A percentile compares a stretch with the other conserved stretches of the same genome.
These are phyloP conservation scores for Platycheirus rosarum DNA, from an alignment of 2,888 invertebrate genomes.

Conservation along the genomic window DNA sequence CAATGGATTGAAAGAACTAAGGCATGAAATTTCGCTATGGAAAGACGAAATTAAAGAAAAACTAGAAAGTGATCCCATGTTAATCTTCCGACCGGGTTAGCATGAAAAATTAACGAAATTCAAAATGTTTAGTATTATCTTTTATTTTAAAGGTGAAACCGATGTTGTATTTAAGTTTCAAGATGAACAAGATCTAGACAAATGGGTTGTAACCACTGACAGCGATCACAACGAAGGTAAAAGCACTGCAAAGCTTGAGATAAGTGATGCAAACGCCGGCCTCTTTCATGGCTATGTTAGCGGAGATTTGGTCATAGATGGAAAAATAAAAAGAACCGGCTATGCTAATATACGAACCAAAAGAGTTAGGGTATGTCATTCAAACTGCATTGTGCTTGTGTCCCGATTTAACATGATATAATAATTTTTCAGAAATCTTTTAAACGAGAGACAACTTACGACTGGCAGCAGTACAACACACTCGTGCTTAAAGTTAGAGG, in stretches of 20 bases:
- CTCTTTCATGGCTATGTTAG: conserved; percentile 89
- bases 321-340: conserved; percentile 89
- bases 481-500: conserved; percentile 92
- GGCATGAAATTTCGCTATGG: conserved; percentile 87
- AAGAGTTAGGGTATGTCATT: conserved; percentile 85
- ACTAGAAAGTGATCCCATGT: conserved; percentile 85
- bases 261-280: conserved; percentile 88
- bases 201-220: conserved; percentile 90
- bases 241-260: conserved; percentile 87
- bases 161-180: conserved; percentile 90
- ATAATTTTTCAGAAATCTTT: conserved; percentile 89
- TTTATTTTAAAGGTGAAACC: conserved; percentile 86
- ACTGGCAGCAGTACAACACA: conserved; percentile 91
- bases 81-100: conserved; percentile 84
- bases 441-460: conserved; percentile 86
- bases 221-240: conserved; percentile 91
- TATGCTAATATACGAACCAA: conserved; percentile 91
- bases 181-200: conserved; percentile 85
- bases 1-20: conserved; percentile 87
- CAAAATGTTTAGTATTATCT: too few relatives aligned
- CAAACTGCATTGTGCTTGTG: background rate
- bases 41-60: conserved; percentile 87
- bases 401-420: background rate
- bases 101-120: background rate
- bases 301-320: conserved; percentile 90